These are phyloP conservation scores for Bradynema listronoti DNA, from an alignment of 1,140 invertebrate genomes.

Conservation along the genomic window DNA sequence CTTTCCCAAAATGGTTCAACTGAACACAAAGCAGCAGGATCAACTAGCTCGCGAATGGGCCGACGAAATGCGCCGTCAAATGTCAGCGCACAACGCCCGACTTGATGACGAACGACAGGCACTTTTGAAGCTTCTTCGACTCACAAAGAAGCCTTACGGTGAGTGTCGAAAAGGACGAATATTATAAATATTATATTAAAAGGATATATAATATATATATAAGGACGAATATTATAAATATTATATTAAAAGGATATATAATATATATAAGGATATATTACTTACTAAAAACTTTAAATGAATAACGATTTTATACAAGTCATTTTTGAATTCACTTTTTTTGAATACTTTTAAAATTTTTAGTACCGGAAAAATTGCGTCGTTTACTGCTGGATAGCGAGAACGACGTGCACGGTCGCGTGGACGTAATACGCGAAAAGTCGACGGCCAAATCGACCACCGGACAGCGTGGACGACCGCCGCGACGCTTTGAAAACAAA, in stretches of 20 bases:
- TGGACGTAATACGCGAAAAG: constrained; percentile 8
- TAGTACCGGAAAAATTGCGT: constrained; percentile 31
- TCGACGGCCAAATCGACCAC: too few species aligned
- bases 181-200: not conserved
- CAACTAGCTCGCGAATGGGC: not conserved
- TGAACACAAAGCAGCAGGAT: constrained; percentile 5
- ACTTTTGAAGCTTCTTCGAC: constrained; percentile 19
- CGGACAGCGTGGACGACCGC: too few species aligned
- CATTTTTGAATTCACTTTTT: not conserved
- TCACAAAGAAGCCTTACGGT: constrained; percentile 36
- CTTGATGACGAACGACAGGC: constrained; percentile 14
- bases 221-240: too few species aligned
- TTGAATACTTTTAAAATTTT: constrained; percentile 15
- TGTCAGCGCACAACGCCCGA: constrained; percentile 10
- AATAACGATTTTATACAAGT: too few species aligned
- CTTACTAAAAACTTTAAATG: too few species aligned
- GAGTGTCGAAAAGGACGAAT: not conserved
- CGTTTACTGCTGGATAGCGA: constrained; percentile 11
- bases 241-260: too few species aligned
- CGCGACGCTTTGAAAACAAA: too few species aligned
- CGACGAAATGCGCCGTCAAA: constrained; percentile 12
- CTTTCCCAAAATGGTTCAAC: constrained; percentile 11
- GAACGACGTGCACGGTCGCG: constrained; percentile 8
- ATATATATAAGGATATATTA: too few species aligned
- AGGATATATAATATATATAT: too few species aligned